Base-by-base conservation (phyloP, 2,797 vertebrate genomes). In the Carduelis carduelis region DNA sequence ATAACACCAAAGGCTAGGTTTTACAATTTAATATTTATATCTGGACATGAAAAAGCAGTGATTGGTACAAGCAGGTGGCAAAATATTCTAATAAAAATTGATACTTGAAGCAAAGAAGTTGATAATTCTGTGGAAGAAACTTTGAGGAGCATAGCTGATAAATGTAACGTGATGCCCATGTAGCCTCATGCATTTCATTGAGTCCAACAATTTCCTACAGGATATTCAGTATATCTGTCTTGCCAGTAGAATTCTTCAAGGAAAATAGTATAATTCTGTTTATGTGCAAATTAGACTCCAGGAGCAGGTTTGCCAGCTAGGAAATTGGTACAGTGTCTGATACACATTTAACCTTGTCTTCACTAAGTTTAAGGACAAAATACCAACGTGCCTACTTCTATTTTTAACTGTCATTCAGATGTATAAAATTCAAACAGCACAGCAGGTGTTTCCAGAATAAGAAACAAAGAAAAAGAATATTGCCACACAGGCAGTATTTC, bases 391-490 rank as follows among this genome's bases (percentile, higher is more conserved):
- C 63, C 56, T 86, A 27, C 27, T 84, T 41, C 19, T 88, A 83
- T 83, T 95, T 95, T 93, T 91, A 92, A 37, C 89, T 90, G 89
- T 90, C 84, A 83, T 93, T 95, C 68, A 76, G 55, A 83, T 77
- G 27, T 43, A 89, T 81, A 74, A 96, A 96, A 91, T 71, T 39
- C 37, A 81, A 96, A 81, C 41, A 90, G 20, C 65, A 61, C 87
- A 90, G 61, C 0, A 1, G 14, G 60, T 65, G 39, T 78, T 94
- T 94, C 39, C 39, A 85, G 81, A 90, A 20, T n/a, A 94, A 75
- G 79, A 93, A 94, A 93, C 35, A 93, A 95, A 92, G 72, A 72
- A 91, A 91, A 90, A 85, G 32, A 85, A 91, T 85, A 87, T 52
- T 89, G 39, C 55, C 30, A 52, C 41, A 43, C 37, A 72, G 55